phyloP scores from a whole-genome alignment of 2,797 vertebrate species.

The Melanotaenia nigrans region DNA sequence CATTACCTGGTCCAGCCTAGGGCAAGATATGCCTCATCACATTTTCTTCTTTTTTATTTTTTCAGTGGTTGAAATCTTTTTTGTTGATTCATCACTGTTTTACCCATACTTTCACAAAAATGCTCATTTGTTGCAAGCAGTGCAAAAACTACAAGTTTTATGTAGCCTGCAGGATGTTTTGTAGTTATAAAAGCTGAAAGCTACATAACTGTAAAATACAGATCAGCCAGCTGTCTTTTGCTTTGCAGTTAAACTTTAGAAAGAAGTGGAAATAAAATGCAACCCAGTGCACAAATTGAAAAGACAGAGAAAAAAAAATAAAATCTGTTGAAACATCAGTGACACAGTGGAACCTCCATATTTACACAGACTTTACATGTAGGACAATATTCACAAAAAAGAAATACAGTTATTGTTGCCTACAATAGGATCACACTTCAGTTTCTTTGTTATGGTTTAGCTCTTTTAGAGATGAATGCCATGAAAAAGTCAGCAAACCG shows the following conservation, averaged over 20 bases:
- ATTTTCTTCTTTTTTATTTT: too few species aligned
- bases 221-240: background rate
- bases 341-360: background rate
- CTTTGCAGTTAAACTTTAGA: background rate
- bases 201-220: background rate
- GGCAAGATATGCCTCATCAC: too few species aligned
- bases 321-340: background rate
- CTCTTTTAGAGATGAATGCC: conserved; percentile 42
- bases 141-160: too few species aligned
- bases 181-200: background rate
- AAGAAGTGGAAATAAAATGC: background rate
- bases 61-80: too few species aligned
- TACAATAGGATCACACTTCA: background rate
- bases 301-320: background rate
- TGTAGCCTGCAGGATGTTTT: background rate
- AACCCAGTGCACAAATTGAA: background rate
- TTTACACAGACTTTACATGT: background rate
- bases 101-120: too few species aligned
- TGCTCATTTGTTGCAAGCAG: too few species aligned
- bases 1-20: too few species aligned
- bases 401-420: background rate
- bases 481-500: conserved; percentile 55
- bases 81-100: too few species aligned
- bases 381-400: background rate
- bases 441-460: background rate